Base-by-base conservation (phyloP, 1,140 invertebrate species). In the Conus ventricosus region DNA sequence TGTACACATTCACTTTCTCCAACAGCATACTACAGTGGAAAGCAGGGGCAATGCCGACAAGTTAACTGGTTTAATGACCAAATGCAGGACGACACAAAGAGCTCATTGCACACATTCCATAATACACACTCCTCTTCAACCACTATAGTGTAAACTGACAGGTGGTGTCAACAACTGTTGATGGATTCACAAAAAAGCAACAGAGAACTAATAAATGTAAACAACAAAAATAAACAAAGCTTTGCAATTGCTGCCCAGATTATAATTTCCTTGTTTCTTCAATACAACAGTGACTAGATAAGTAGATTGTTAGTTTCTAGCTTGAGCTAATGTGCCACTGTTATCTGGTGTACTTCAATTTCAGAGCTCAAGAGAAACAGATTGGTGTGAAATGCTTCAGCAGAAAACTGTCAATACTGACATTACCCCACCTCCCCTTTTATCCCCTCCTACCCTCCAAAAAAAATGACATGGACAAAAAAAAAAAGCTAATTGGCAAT, bases 51-150 rank as follows among this genome's bases (percentile, higher is more conserved):
- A 71, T 13, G 67, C 67, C 1, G 67, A 71, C 67, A 23, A 71
- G 67, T 71, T n/a, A 71, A 71, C 11, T n/a, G 67, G 67, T 71
- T 71, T 71, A 71, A 71, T 71, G 67, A 71, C 23, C 11, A 71
- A n/a, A 71, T 71, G 67, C 23, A 71, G 23, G 67, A 71, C 67
- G 67, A 71, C 67, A 71, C 13, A 71, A 71, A 71, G 67, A 71
- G 67, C 67, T 71, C 67, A 71, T 71, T 23, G 67, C 67, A 71
- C 67, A 71, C 67, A 71, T 71, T 71, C 67, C 57, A 60, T 60
- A 15, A 60, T 60, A 60, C 57, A 60, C 57, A 11, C 57, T 0
- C 57, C 57, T 60, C 57, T 11, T 15, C 15, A 15, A 60, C 57
- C 67, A 11, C 67, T 17, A 39, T 39, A n/a, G 23, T 6, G 11